These are phyloP conservation scores for Yponomeuta malinellus DNA, from an alignment of 2,888 invertebrate genomes.

Conservation along the genomic window DNA sequence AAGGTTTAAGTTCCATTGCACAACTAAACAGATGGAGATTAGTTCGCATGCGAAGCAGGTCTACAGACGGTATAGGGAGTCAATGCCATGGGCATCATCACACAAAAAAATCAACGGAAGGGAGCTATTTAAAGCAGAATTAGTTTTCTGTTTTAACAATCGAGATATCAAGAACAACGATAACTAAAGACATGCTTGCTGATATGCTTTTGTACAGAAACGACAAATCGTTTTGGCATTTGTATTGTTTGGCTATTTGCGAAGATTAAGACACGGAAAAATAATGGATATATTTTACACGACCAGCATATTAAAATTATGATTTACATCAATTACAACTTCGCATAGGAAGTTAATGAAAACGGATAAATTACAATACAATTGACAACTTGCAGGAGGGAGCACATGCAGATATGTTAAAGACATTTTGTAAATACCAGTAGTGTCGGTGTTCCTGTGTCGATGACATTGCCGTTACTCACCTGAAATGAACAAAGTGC, in stretches of 20 bases:
- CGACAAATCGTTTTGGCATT: not conserved
- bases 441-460: constrained; percentile 70
- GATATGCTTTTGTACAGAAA: not conserved
- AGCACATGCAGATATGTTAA: not conserved
- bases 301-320: not conserved
- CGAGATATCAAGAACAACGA: not conserved
- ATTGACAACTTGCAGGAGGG: not conserved
- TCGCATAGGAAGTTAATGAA: not conserved
- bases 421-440: constrained; percentile 57
- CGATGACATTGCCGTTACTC: constrained; percentile 77
- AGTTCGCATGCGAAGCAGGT: constrained; percentile 38
- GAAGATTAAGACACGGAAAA: not conserved
- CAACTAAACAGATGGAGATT: constrained; percentile 26
- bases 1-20: constrained; percentile 32
- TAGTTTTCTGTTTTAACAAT: not conserved
- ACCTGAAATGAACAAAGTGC: constrained; percentile 56
- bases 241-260: not conserved
- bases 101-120: constrained; percentile 25
- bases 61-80: constrained; percentile 26
- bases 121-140: constrained; percentile 10
- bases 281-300: not conserved
- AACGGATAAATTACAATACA: not conserved
- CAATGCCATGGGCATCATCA: constrained; percentile 28
- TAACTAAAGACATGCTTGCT: not conserved
- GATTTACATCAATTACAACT: not conserved